Evolutionary conservation across 2,797 vertebrate genomes (phyloP), one percentile per base, ranked within the genome.

Genomic region (Tenualosa thibaudeaui): DNA sequence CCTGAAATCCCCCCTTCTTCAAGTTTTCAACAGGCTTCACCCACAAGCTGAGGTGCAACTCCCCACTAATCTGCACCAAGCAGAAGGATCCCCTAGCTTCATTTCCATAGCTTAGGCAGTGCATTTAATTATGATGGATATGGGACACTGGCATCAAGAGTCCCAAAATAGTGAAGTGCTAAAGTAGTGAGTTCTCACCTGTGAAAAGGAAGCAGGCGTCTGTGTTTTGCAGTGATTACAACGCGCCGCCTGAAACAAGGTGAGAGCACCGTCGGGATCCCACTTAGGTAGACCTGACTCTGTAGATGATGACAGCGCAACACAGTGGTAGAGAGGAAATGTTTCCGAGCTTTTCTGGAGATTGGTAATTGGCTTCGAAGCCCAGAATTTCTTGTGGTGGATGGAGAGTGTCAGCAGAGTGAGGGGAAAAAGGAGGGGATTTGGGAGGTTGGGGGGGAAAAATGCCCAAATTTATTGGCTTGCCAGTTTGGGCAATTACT

Each of bases 401-500:
- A 56, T 46, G 81, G 37, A 50, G 40, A 40, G 0, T 81, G 81
- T 87, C 84, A 85, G 60, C 82, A 7, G 71, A 46, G 37, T 49
- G 86, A 82, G 24, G 81, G 12, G 26, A 85, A 26, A 13, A 13
- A 3, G 31, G 0, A 17, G 71, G 15, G 31, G 37, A 15, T 5
- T 31, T 31, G 68, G 5, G 68, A 13, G 26, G 68, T 5, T 40
- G 68, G 26, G 75, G 62, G 58, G 87, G 85, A 65, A 43, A 85
- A 46, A 51, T 85, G 68, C 37, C 68, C 68, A 19, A 78, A 82
- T 71, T 40, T 75, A 13, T 84, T 71, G 24, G 53, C 83, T 51
- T 68, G 83, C 51, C 86, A 56, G 84, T 85, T 81, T 83, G 84
- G 82, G 84, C 81, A 83, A 82, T 82, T 89, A 83, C 54, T 26